A percentile compares a stretch with the other conserved stretches of the same genome.
phyloP scores from a whole-genome alignment of 2,113 vertebrate species.

The Alethe castanea region DNA sequence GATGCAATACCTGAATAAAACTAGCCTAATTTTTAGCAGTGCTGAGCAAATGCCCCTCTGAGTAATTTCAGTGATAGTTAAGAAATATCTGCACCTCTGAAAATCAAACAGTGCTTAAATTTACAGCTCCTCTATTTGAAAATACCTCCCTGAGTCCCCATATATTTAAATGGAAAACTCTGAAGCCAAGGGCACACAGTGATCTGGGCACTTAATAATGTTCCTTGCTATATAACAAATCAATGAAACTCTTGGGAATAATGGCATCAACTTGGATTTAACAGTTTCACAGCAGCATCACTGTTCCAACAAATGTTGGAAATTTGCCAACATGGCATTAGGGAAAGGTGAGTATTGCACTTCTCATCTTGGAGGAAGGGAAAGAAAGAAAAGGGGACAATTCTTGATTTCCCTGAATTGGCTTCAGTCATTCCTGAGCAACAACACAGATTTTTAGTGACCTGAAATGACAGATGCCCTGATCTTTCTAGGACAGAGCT shows the following conservation, averaged over 20 bases:
- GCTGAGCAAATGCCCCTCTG: background rate
- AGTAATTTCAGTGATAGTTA: background rate
- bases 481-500: background rate
- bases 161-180: background rate
- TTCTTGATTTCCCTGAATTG: background rate
- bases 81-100: background rate
- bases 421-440: background rate
- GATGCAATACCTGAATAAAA: background rate
- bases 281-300: background rate
- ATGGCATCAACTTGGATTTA: background rate
- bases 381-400: background rate
- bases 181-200: background rate
- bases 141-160: background rate
- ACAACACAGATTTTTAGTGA: background rate
- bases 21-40: background rate
- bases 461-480: background rate
- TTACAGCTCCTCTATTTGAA: background rate
- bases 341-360: background rate
- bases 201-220: slow-evolving; percentile 28
- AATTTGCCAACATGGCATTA: background rate
- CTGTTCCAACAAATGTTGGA: background rate
- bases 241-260: background rate
- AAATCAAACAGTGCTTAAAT: slow-evolving; percentile 4
- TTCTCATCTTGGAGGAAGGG: background rate
- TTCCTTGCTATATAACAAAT: background rate